phyloP scores from a whole-genome alignment of 2,113 vertebrate species.

The Menura novaehollandiae region DNA sequence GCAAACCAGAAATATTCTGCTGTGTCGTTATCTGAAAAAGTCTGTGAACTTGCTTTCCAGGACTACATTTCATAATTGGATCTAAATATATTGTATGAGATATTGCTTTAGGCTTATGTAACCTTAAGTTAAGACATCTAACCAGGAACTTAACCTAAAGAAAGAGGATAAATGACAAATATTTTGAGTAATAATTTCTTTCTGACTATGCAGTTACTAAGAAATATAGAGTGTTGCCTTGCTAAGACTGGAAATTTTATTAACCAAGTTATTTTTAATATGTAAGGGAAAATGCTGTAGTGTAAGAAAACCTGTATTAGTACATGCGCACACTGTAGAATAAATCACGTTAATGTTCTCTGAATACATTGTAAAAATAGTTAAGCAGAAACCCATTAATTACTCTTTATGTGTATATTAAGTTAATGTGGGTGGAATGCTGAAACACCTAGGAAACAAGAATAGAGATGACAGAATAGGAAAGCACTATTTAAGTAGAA shows the following conservation, averaged over 20 bases:
- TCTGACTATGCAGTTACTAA: neutral
- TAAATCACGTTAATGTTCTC: neutral
- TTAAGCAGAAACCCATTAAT: neutral
- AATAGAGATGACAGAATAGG: neutral
- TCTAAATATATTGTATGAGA: neutral
- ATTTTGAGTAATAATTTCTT: neutral
- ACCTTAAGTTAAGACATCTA: neutral
- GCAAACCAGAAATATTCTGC: neutral
- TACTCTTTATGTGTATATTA: neutral
- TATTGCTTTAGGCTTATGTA: neutral
- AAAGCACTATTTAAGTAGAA: neutral
- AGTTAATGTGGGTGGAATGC: neutral
- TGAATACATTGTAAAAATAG: neutral
- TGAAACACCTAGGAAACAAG: neutral
- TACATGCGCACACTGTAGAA: accelerated
- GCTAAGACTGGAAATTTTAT: neutral
- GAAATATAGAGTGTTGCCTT: neutral
- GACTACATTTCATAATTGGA: neutral
- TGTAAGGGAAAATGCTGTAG: neutral
- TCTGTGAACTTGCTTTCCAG: neutral
- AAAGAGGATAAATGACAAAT: neutral
- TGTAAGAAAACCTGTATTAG: neutral
- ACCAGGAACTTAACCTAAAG: neutral
- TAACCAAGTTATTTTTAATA: neutral
- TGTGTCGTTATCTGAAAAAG: neutral